phyloP scores from a whole-genome alignment of 2,113 vertebrate genomes.

The Guaruba guarouba region DNA sequence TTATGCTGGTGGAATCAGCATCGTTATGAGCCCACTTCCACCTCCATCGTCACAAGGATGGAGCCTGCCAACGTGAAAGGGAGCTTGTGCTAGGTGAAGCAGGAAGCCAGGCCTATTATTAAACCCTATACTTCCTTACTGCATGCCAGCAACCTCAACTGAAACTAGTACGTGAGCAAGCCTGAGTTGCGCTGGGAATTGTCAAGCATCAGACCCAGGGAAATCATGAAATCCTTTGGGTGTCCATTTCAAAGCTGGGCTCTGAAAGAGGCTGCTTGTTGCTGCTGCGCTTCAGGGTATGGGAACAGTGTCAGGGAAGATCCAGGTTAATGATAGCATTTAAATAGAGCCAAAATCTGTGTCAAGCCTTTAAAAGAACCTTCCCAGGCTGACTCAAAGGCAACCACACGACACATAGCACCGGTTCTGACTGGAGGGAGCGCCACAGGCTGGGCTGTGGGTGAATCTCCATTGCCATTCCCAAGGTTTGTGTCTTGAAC shows the following conservation, averaged over 20 bases:
- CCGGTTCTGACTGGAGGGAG: background rate
- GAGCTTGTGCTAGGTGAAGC: background rate
- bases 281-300: background rate
- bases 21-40: background rate
- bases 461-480: too few relatives aligned
- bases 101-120: background rate
- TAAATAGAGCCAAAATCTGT: background rate
- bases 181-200: background rate
- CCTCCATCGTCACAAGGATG: background rate
- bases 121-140: background rate
- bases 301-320: background rate
- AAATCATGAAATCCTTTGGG: background rate
- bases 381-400: background rate
- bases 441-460: background rate
- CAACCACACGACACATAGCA: fast-evolving
- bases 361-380: background rate
- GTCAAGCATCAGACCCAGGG: background rate
- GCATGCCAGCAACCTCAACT: background rate
- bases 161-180: background rate
- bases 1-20: background rate
- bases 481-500: background rate
- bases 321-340: background rate
- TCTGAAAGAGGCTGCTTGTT: background rate
- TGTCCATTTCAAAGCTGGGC: background rate
- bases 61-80: background rate